Conservation (phyloP, 2,113 vertebrate genomes). For the pig (Sus scrofa) region DNA sequence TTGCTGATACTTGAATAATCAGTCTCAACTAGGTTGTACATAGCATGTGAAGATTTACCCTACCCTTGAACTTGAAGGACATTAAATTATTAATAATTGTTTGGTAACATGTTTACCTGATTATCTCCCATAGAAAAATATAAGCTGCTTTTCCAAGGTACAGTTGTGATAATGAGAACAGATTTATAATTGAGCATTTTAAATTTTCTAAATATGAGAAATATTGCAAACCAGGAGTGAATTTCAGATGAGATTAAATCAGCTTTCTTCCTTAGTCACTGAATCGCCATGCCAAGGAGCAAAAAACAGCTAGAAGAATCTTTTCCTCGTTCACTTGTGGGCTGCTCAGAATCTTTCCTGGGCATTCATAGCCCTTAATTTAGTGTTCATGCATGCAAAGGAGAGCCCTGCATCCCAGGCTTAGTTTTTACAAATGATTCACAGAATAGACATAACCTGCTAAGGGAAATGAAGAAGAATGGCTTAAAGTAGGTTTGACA, state of each 20-base stretch:
- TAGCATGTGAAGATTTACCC: conserved; percentile 79
- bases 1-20: conserved; percentile 89
- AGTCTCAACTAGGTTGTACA: conserved; percentile 84
- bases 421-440: conserved; percentile 48
- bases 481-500: background rate
- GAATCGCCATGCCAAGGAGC: background rate
- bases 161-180: conserved; percentile 71
- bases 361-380: background rate
- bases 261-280: background rate
- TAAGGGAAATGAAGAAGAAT: conserved; percentile 45
- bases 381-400: background rate
- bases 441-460: background rate
- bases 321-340: background rate
- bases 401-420: background rate
- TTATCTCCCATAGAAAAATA: conserved; percentile 71
- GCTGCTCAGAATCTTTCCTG: background rate
- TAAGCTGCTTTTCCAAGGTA: conserved; percentile 71
- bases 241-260: conserved; percentile 55
- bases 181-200: conserved; percentile 68
- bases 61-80: conserved; percentile 77
- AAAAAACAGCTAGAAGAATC: background rate
- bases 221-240: conserved; percentile 58
- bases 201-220: conserved; percentile 68
- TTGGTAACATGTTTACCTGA: conserved; percentile 82
- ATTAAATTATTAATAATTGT: conserved; percentile 84